Percentiles rank a stretch among this genome's conserved stretches.
Evolutionary conservation across 2,797 vertebrate species (phyloP).

Genomic region (Harpagifer antarcticus): DNA sequence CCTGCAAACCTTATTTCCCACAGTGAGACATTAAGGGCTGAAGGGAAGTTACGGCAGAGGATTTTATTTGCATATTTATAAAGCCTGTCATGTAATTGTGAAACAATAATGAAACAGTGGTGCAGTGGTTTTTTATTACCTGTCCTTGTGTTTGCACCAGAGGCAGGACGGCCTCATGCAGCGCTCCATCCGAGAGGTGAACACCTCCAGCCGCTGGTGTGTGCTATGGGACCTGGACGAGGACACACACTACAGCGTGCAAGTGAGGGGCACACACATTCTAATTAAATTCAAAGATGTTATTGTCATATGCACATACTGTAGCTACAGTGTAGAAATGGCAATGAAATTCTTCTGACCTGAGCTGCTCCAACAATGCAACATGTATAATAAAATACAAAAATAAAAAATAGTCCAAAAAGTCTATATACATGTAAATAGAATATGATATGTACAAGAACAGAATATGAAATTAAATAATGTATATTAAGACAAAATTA

Average conservation of each 20-base stretch:
- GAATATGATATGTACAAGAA: too few species aligned
- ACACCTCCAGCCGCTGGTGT: slow-evolving; percentile 94
- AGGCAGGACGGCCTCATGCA: slow-evolving; percentile 96
- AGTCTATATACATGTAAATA: too few species aligned
- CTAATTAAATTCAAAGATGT: too few species aligned
- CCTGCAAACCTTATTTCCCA: slow-evolving; percentile 50
- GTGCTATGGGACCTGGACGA: slow-evolving; percentile 97
- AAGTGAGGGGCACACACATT: slow-evolving; percentile 69
- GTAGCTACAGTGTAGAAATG: too few species aligned
- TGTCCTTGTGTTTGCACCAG: slow-evolving; percentile 72
- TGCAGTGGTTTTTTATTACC: neutral
- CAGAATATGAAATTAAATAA: too few species aligned
- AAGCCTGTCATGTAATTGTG: neutral
- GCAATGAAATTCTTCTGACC: too few species aligned
- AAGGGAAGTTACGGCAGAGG: slow-evolving; percentile 10
- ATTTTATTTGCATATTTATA: slow-evolving; percentile 14
- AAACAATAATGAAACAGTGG: neutral
- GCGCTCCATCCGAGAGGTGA: slow-evolving; percentile 96
- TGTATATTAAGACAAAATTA: too few species aligned
- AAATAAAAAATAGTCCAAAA: too few species aligned
- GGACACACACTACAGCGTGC: slow-evolving; percentile 95
- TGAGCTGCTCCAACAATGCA: too few species aligned
- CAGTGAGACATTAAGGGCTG: slow-evolving; percentile 12
- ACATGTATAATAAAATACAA: too few species aligned
- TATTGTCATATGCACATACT: too few species aligned